phyloP scores from a whole-genome alignment of 2,888 invertebrate genomes.

The Tetranychus piercei region DNA sequence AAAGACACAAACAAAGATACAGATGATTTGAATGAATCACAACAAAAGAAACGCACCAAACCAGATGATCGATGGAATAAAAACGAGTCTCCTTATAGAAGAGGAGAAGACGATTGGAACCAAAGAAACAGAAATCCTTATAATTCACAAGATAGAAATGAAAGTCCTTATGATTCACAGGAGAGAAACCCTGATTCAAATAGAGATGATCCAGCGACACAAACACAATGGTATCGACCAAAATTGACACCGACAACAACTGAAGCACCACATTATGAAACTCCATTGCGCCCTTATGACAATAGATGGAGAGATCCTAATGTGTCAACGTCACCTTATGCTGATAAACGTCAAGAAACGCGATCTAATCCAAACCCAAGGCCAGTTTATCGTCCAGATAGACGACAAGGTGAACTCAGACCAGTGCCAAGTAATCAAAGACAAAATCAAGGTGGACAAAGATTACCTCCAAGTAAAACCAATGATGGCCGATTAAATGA shows the following conservation, averaged over 20 bases:
- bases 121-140: neutral
- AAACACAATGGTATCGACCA: constrained; percentile 9
- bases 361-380: neutral
- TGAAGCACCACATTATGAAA: neutral
- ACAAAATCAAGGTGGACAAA: neutral
- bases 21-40: neutral
- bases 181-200: neutral
- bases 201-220: neutral
- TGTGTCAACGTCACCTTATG: neutral
- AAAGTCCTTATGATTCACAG: neutral
- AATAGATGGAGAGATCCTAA: neutral
- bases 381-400: neutral
- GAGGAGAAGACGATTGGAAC: neutral
- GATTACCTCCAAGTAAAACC: neutral
- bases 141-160: neutral
- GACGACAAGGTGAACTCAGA: constrained; percentile 5
- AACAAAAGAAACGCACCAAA: neutral
- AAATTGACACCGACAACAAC: neutral
- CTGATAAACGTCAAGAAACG: neutral
- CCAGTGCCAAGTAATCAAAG: neutral
- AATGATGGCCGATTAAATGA: neutral
- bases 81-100: neutral
- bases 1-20: neutral
- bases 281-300: neutral
- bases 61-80: neutral